Conservation (phyloP, 2,797 vertebrate species). For the Alauda arvensis region DNA sequence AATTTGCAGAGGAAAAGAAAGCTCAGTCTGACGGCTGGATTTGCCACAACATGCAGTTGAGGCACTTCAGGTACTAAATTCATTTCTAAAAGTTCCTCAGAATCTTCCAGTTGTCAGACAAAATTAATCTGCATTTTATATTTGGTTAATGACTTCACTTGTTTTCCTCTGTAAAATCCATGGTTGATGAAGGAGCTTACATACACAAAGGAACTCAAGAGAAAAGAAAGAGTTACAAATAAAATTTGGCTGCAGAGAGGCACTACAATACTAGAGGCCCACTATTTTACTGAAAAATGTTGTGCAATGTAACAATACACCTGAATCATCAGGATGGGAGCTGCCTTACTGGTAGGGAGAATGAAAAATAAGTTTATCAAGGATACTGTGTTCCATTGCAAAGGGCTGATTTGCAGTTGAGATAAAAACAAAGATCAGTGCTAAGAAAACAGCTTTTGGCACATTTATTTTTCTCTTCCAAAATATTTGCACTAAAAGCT, state of each 20-base stretch:
- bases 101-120: neutral
- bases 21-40: neutral
- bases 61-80: neutral
- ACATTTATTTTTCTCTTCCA: constrained; percentile 41
- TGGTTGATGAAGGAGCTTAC: neutral
- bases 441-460: constrained; percentile 58
- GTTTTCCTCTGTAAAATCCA: neutral
- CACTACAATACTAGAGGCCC: neutral
- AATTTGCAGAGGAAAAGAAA: constrained; percentile 38
- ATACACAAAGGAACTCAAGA: neutral
- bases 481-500: constrained; percentile 65
- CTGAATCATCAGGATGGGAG: neutral
- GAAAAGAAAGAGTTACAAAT: neutral
- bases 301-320: neutral
- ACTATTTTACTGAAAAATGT: neutral
- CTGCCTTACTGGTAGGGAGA: neutral
- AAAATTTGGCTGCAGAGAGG: neutral
- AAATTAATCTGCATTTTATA: neutral
- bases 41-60: constrained; percentile 43
- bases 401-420: constrained; percentile 49
- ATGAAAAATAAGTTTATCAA: constrained; percentile 43
- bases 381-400: constrained; percentile 27
- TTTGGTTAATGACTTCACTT: neutral
- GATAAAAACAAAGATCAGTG: constrained; percentile 55
- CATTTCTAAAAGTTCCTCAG: neutral